Conservation (phyloP, 2,888 invertebrate genomes). For the Drosophila mayaguana region DNA sequence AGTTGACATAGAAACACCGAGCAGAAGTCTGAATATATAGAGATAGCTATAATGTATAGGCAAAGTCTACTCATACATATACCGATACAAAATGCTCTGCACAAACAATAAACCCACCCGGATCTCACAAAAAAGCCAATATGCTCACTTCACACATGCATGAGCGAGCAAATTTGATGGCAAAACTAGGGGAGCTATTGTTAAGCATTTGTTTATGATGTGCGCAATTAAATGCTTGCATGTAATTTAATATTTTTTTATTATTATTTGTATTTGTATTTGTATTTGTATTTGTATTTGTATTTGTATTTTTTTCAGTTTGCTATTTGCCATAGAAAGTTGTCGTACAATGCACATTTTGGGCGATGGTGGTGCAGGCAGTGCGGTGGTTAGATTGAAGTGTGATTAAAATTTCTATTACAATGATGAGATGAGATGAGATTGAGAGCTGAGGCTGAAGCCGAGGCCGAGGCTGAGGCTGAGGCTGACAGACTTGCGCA, state of each 20-base stretch:
- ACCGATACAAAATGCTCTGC: neutral
- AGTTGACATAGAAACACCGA: too few species aligned
- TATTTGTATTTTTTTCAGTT: neutral
- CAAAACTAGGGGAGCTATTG: conserved; percentile 13
- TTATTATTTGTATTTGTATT: conserved; percentile 11
- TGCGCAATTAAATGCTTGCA: conserved; percentile 57
- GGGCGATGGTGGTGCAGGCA: conserved; percentile 18
- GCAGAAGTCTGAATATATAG: too few species aligned
- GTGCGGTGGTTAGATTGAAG: neutral
- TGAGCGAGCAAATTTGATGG: conserved; percentile 16
- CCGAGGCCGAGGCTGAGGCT: neutral
- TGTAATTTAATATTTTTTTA: conserved; percentile 39
- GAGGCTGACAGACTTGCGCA: conserved; percentile 10
- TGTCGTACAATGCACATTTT: conserved; percentile 67
- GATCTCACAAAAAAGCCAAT: neutral
- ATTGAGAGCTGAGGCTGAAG: conserved; percentile 17
- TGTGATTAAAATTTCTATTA: conserved; percentile 65
- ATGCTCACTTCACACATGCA: neutral
- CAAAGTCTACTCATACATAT: neutral
- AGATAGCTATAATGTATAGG: too few species aligned
- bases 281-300: neutral
- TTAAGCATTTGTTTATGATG: conserved; percentile 51
- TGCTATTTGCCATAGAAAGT: conserved; percentile 56
- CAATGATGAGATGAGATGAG: conserved; percentile 61
- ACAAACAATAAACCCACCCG: neutral